Percentiles rank a stretch among this genome's conserved stretches.
Evolutionary conservation across 2,113 vertebrate species (phyloP).

Genomic region (Suncus etruscus): DNA sequence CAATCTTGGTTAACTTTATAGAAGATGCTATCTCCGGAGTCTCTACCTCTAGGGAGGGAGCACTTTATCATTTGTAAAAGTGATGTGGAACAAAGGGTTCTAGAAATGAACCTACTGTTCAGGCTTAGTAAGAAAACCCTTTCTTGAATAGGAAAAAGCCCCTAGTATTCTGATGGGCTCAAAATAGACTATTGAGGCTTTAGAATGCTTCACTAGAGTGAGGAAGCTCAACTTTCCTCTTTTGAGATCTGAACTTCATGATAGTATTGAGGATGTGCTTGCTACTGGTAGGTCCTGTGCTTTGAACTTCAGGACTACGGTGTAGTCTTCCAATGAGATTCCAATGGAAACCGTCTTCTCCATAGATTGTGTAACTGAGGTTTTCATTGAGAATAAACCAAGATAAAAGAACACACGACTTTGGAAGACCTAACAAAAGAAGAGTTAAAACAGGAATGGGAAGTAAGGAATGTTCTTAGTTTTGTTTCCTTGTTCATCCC

Average conservation of each 20-base stretch:
- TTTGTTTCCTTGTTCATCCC: neutral
- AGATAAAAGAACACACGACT: neutral
- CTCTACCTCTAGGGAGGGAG: neutral
- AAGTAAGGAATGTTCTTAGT: neutral
- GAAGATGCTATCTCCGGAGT: neutral
- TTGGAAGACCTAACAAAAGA: neutral
- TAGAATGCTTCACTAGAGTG: neutral
- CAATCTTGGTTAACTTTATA: constrained; percentile 8
- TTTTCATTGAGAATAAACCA: neutral
- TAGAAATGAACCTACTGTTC: constrained; percentile 12
- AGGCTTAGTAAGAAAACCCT: neutral
- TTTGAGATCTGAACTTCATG: neutral
- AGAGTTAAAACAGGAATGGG: accelerated
- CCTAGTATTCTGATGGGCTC: constrained; percentile 29
- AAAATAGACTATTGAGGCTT: neutral
- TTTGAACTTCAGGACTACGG: too few species aligned
- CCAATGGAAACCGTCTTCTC: neutral
- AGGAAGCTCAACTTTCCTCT: constrained; percentile 38
- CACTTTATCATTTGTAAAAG: constrained; percentile 39
- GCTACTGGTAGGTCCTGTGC: too few species aligned
- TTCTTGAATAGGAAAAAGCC: neutral
- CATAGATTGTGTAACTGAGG: neutral
- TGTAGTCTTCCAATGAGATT: too few species aligned
- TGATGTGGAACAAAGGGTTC: neutral
- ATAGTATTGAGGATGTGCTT: neutral